Base-by-base conservation (phyloP, 2,113 vertebrate species). In the Cisticola juncidis region DNA sequence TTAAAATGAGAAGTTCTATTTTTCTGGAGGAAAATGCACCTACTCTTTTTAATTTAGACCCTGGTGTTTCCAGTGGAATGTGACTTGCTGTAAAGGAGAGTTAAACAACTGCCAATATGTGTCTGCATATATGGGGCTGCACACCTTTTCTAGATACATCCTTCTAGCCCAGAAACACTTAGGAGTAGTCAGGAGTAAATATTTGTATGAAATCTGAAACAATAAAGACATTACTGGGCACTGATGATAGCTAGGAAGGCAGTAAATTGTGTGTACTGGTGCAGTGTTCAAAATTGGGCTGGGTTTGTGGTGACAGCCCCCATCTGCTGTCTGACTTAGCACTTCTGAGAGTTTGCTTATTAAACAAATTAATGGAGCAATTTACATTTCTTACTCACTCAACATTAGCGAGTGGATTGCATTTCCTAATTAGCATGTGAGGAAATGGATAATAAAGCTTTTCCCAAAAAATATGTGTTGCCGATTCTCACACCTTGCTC, bases 351-450 rank as follows among this genome's bases (percentile, higher is more conserved):
- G 16, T 85, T 92, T 48, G 70, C 29, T 86, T 68, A 65, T 94
- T 86, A 92, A 94, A 92, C 53, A 77, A 71, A 90, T 88, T 80
- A 88, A 81, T 85, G 74, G 96, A 65, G 70, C 93, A 81, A 53
- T 58, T 91, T 84, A 38, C 21, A 83, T 85, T 92, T 80, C 76
- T 74, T 77, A 73, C 85, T 54, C 33, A 42, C 40, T 81, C 77
- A 88, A 6, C 38, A 40, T 79, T 77, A 76, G 73, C 82, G 92
- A 96, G 65, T 78, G 54, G 58, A 86, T 96, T 95, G 86, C 53
- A 74, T 92, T 96, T 92, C 83, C 70, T 97, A 95, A 94, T 95
- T 94, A 96, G 66, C 53, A 45, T 42, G 47, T 36, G 62, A 93
- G 54, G 71, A 96, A 95, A 88, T 29, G 54, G 81, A 84, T 81